Conservation (phyloP, 1,140 invertebrate species). For the Drosophila chauvacae region DNA sequence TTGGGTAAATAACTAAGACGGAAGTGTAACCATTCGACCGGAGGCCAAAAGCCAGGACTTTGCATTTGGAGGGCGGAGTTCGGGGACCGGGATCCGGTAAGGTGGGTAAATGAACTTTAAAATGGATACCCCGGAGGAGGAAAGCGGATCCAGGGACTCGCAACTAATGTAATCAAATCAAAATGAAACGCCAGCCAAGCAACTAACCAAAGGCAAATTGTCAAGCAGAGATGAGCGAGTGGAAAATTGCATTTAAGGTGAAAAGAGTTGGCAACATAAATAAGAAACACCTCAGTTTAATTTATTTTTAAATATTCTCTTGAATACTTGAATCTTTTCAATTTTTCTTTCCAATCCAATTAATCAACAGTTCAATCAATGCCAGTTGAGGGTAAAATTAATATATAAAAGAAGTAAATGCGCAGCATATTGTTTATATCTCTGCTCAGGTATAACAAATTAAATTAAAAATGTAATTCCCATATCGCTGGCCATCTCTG, state of each 20-base stretch:
- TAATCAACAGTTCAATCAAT: neutral
- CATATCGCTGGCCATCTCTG: slow-evolving; percentile 33
- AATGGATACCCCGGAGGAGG: slow-evolving; percentile 54
- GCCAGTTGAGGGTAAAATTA: neutral
- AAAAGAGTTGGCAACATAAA: neutral
- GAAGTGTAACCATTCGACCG: slow-evolving; percentile 69
- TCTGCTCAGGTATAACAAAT: slow-evolving; percentile 9
- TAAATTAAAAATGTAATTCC: slow-evolving; percentile 39
- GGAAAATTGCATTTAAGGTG: slow-evolving; percentile 3
- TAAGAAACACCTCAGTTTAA: neutral
- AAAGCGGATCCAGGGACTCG: slow-evolving; percentile 23
- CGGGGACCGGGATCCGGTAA: slow-evolving; percentile 3
- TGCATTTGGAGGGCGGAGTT: neutral
- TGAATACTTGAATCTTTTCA: neutral
- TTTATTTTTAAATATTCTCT: neutral
- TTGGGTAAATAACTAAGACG: slow-evolving; percentile 76
- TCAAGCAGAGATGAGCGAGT: slow-evolving; percentile 22
- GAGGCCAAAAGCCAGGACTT: slow-evolving; percentile 17
- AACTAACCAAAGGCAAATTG: slow-evolving; percentile 67
- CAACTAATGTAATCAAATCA: slow-evolving; percentile 80
- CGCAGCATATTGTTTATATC: slow-evolving; percentile 14
- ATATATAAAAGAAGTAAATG: neutral
- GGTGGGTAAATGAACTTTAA: slow-evolving; percentile 79
- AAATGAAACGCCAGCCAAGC: slow-evolving; percentile 64
- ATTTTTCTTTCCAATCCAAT: neutral